Evolutionary conservation across 2,113 vertebrate genomes (phyloP).

Genomic region (Percina caprodes): DNA sequence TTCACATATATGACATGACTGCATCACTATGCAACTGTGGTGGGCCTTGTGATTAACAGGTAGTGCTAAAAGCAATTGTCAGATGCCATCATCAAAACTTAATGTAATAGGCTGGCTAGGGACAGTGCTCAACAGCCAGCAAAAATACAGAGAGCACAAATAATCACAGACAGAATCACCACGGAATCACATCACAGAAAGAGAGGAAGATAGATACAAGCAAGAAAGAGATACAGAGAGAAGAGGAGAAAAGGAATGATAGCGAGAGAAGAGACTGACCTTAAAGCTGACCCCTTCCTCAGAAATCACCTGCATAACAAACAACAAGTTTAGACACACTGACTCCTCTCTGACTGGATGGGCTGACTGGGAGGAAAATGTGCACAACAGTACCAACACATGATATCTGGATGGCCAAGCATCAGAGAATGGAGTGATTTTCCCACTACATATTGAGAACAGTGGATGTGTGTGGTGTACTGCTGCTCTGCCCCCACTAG

Average conservation of each 20-base stretch:
- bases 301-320: slow-evolving; percentile 89
- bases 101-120: slow-evolving; percentile 5
- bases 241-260: slow-evolving; percentile 39
- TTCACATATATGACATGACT: slow-evolving; percentile 11
- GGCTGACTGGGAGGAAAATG: slow-evolving; percentile 59
- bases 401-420: slow-evolving; percentile 52
- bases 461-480: slow-evolving; percentile 3
- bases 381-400: slow-evolving; percentile 59
- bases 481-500: background rate
- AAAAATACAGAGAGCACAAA: slow-evolving; percentile 61
- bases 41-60: slow-evolving; percentile 10
- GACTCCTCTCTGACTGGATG: slow-evolving; percentile 67
- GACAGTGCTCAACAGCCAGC: slow-evolving; percentile 53
- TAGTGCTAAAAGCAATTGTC: slow-evolving; percentile 18
- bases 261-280: slow-evolving; percentile 84
- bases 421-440: slow-evolving; percentile 67
- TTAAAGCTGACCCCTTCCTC: slow-evolving; percentile 90
- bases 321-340: slow-evolving; percentile 85
- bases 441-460: slow-evolving; percentile 26
- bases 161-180: slow-evolving; percentile 78
- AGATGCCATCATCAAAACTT: slow-evolving; percentile 16
- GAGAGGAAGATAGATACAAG: slow-evolving; percentile 27
- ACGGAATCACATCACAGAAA: slow-evolving; percentile 75
- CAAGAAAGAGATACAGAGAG: slow-evolving; percentile 29
- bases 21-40: background rate